Percentiles rank a stretch among this genome's conserved stretches.
phyloP scores from a whole-genome alignment of 2,113 vertebrate species.

The Ovis canadensis region DNA sequence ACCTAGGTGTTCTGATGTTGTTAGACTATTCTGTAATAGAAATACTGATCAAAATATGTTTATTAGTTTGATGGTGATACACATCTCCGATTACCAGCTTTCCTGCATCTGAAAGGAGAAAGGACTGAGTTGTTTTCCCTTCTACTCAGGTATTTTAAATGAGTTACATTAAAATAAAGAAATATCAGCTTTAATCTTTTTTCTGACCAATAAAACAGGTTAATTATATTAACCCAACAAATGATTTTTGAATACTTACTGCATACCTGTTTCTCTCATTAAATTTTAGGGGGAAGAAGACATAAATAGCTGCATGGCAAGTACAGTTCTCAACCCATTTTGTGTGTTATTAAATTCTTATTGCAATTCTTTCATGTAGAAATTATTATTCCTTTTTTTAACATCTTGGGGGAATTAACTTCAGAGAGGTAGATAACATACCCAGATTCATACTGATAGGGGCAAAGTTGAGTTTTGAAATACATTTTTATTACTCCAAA shows the following conservation, averaged over 20 bases:
- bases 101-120: neutral
- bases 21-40: neutral
- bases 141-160: neutral
- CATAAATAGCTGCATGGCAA: neutral
- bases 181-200: neutral
- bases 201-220: neutral
- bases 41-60: neutral
- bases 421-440: neutral
- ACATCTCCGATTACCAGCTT: neutral
- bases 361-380: neutral
- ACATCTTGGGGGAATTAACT: neutral
- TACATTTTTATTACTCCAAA: neutral
- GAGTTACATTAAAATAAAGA: constrained; percentile 3
- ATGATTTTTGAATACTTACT: neutral
- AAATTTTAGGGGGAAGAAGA: neutral
- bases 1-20: neutral
- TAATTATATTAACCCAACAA: neutral
- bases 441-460: neutral
- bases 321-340: neutral
- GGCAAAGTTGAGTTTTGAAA: neutral
- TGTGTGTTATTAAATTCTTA: neutral
- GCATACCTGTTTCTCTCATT: neutral
- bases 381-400: neutral
- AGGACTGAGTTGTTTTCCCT: neutral
- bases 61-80: neutral